Conservation (phyloP, 2,113 vertebrate species). For the Lasiurus cinereus region DNA sequence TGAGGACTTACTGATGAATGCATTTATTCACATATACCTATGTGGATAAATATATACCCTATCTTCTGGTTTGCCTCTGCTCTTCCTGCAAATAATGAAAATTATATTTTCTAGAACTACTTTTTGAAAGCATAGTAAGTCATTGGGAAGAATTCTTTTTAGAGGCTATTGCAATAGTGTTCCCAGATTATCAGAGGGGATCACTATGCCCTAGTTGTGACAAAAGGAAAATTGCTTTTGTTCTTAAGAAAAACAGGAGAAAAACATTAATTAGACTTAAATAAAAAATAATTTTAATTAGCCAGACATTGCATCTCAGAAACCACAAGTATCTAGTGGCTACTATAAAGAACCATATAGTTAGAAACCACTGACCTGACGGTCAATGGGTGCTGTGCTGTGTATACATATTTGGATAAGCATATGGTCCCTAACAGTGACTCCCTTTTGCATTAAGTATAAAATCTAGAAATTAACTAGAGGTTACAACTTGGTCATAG, state of each 20-base stretch:
- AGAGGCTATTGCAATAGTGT: not conserved
- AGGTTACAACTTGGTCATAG: not conserved
- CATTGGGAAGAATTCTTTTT: not conserved
- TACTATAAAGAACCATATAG: too few species aligned
- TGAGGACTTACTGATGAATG: not conserved
- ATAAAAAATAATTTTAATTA: not conserved
- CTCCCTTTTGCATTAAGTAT: not conserved
- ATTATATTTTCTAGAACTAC: not conserved
- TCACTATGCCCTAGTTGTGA: not conserved
- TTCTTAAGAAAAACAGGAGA: not conserved
- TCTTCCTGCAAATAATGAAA: not conserved
- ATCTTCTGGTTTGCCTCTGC: not conserved
- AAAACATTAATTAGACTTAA: not conserved
- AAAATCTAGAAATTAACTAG: not conserved
- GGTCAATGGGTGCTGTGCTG: too few species aligned
- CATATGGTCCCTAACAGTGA: not conserved
- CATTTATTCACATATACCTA: not conserved
- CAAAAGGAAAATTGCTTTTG: not conserved
- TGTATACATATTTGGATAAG: not conserved
- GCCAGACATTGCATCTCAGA: not conserved
- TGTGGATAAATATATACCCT: not conserved
- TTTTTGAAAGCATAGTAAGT: not conserved
- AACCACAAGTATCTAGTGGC: not conserved
- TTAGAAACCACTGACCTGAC: not conserved
- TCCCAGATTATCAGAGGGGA: not conserved